phyloP scores from a whole-genome alignment of 2,888 invertebrate genomes.

The Morpho achilles region DNA sequence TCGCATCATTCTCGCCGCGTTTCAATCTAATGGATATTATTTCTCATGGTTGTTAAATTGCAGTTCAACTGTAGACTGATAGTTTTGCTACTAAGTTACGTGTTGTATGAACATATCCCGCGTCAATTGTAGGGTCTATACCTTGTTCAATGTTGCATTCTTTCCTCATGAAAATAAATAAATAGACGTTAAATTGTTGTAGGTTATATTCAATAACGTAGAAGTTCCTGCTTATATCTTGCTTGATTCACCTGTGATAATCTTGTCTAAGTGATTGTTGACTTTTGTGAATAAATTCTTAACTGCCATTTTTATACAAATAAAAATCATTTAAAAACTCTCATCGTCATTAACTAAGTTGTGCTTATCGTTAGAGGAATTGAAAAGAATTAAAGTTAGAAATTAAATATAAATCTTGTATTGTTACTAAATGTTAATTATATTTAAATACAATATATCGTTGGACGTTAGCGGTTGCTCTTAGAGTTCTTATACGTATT shows the following conservation, averaged over 20 bases:
- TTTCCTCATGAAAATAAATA: constrained; percentile 22
- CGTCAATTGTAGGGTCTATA: constrained; percentile 67
- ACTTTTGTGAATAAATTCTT: constrained; percentile 47
- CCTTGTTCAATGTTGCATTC: constrained; percentile 41
- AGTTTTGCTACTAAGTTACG: constrained; percentile 48
- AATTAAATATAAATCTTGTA: constrained; percentile 14
- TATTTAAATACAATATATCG: constrained; percentile 37
- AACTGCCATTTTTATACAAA: constrained; percentile 51
- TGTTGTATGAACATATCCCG: constrained; percentile 56
- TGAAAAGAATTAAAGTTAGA: constrained; percentile 29
- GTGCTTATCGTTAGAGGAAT: constrained; percentile 37
- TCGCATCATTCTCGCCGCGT: constrained; percentile 51
- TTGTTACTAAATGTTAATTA: constrained; percentile 28
- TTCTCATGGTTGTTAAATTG: constrained; percentile 46
- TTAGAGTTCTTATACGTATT: constrained; percentile 18
- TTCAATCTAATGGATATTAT: constrained; percentile 48
- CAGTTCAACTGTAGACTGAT: constrained; percentile 44
- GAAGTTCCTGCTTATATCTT: constrained; percentile 72
- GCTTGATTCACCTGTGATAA: constrained; percentile 75
- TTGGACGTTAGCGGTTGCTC: constrained; percentile 26
- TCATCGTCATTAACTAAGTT: constrained; percentile 40
- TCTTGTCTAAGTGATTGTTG: constrained; percentile 48
- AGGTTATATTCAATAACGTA: constrained; percentile 50
- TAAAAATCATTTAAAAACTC: constrained; percentile 42
- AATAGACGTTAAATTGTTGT: constrained; percentile 36